Evolutionary conservation across 1,140 invertebrate genomes (phyloP), one percentile per base, ranked within the genome.

Genomic region (Zaprionus africanus): DNA sequence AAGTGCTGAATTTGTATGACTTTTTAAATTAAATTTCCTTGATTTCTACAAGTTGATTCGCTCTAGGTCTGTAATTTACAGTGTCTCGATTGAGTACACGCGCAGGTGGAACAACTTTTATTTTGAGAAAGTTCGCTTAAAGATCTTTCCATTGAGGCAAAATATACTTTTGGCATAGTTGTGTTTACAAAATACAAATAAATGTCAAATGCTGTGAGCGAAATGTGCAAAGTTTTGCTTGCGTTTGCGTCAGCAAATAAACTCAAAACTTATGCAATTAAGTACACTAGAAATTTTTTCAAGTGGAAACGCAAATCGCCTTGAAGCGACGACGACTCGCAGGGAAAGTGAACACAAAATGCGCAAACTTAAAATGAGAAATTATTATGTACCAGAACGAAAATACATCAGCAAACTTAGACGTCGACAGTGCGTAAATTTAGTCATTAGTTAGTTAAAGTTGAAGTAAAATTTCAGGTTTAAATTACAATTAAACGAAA

Each of bases 241-340:
- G 19, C 51, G n/a, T 57, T 57, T 26, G n/a, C 36, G 65, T 53
- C 61, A 43, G 56, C 22, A 58, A 53, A 41, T 72, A 65, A 76
- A 66, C 74, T 57, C 24, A 72, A 73, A 77, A 77, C 69, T 77
- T 77, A 66, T 77, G 75, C 75, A 77, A 77, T 77, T 77, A 77
- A 73, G 62, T 67, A 73, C 57, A 77, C 56, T 61, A 51, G 49
- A 31, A 67, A 73, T 41, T 73, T 73, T 49, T 62, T 77, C 69
- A 58, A 77, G 69, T 77, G 75, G 69, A 77, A 77, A 73, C 28
- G 69, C 41, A 76, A 72, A 73, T 56, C 61, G 74, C 69, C 67
- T 76, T 26, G 34, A 63, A 60, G 22, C 41, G 38, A 43, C 59
- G 28, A 17, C 51, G 38, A 43, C 59, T 46, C 59, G 26, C 59